Evolutionary conservation across 2,113 vertebrate genomes (phyloP), one percentile per base, ranked within the genome.

Genomic region (Poecile atricapillus): DNA sequence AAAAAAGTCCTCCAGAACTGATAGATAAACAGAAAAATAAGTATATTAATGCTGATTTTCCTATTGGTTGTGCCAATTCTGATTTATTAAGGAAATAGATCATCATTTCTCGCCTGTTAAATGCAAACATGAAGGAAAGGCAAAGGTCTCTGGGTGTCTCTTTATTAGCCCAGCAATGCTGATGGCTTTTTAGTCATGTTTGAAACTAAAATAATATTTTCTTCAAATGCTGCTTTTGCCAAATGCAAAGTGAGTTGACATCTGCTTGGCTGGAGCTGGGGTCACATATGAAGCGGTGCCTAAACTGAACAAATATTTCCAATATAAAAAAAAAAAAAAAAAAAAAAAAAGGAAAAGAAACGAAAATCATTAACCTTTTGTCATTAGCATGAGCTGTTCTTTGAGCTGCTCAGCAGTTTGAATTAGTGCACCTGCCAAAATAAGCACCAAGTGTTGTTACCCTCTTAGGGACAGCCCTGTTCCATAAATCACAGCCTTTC

Each of bases 351-450:
- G 33, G 24, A 33, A 89, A 90, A 91, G 43, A 30, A 83, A 89
- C 11, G 44, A 97, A 97, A 97, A 98, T 98, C 96, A 97, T 98
- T 98, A 98, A 96, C 97, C 97, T 98, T 97, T 98, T 98, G 97
- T 98, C 96, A 97, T 97, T 97, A 97, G 86, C 70, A 83, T 97
- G 93, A 93, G 90, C 91, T 89, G 89, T 93, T 96, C 96, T 96
- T 92, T 92, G 85, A 95, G 95, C 94, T 7, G 78, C 93, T 97
- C 95, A 90, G 87, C 96, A 96, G 96, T 97, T 96, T 97, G 97
- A 97, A 97, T 97, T 83, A 94, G 80, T 93, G 89, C 97, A 98
- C 97, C 97, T 98, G 97, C 97, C 98, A 98, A 98, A 98, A 98
- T 98, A 98, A 98, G 97, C 97, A 97, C 83, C 89, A 81, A 96